Evolutionary conservation across 2,113 vertebrate species (phyloP).

Genomic region (Anoplopoma fimbria): DNA sequence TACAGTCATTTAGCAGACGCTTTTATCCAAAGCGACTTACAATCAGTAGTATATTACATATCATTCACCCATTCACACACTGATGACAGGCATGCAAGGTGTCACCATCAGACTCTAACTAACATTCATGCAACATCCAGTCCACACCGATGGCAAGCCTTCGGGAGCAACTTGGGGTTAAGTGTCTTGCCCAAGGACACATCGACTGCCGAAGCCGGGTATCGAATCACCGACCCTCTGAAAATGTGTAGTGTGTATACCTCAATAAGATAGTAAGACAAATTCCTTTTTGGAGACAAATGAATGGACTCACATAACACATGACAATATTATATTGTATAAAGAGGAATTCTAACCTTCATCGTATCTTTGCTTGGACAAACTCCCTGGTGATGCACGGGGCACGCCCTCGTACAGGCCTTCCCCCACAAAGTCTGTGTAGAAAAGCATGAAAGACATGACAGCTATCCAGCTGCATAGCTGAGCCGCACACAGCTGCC

Average conservation of each 20-base stretch:
- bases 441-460: constrained; percentile 88
- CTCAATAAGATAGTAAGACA: neutral
- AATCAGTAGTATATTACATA: no score
- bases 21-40: no score
- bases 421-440: constrained; percentile 87
- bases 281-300: neutral
- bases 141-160: no score
- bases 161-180: no score
- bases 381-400: constrained; percentile 80
- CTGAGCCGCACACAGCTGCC: constrained; percentile 84
- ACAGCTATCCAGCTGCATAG: constrained; percentile 88
- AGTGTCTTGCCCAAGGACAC: no score
- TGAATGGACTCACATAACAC: neutral
- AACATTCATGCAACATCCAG: no score
- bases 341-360: constrained; percentile 79
- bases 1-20: no score
- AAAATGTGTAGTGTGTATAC: neutral
- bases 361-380: constrained; percentile 80
- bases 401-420: constrained; percentile 85
- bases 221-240: no score
- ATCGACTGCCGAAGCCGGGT: no score
- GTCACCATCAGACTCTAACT: no score
- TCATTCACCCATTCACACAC: no score
- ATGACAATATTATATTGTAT: neutral
- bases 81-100: no score